Evolutionary conservation across 2,888 invertebrate genomes (phyloP).

Genomic region (Agrilus biguttatus): DNA sequence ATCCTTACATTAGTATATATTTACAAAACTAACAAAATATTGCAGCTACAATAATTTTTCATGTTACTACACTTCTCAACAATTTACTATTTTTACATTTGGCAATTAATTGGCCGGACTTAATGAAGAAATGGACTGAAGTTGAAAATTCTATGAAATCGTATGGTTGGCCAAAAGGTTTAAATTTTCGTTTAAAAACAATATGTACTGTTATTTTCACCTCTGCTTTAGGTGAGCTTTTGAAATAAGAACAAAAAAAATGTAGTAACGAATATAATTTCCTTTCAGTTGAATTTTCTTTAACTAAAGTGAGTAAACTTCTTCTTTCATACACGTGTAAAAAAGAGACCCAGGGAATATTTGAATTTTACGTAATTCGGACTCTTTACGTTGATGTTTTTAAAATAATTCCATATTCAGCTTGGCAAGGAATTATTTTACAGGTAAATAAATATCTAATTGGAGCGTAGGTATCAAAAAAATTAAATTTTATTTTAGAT

Average conservation of each 20-base stretch:
- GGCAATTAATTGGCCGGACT: slow-evolving; percentile 31
- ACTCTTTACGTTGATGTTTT: slow-evolving; percentile 10
- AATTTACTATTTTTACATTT: slow-evolving; percentile 36
- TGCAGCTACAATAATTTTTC: slow-evolving; percentile 37
- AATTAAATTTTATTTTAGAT: slow-evolving; percentile 14
- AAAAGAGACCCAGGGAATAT: neutral
- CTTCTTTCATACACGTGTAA: slow-evolving; percentile 13
- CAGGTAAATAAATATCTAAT: slow-evolving; percentile 6
- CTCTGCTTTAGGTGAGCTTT: slow-evolving; percentile 23
- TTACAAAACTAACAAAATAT: no score
- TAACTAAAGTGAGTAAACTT: neutral
- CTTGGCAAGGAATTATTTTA: slow-evolving; percentile 9
- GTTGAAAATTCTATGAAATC: slow-evolving; percentile 24
- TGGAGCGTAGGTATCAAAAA: neutral
- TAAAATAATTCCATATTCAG: slow-evolving; percentile 7
- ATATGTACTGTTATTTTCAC: slow-evolving; percentile 23
- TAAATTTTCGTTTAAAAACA: slow-evolving; percentile 22
- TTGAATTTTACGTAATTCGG: slow-evolving; percentile 3
- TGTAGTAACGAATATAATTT: neutral
- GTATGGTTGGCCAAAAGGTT: slow-evolving; percentile 17
- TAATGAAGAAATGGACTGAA: slow-evolving; percentile 28
- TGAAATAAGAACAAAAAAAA: neutral
- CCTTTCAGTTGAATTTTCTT: slow-evolving; percentile 1
- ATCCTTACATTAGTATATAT: no score
- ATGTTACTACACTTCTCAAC: slow-evolving; percentile 37